Conservation (phyloP, 2,888 invertebrate genomes). For the Apocheima hispidaria region DNA sequence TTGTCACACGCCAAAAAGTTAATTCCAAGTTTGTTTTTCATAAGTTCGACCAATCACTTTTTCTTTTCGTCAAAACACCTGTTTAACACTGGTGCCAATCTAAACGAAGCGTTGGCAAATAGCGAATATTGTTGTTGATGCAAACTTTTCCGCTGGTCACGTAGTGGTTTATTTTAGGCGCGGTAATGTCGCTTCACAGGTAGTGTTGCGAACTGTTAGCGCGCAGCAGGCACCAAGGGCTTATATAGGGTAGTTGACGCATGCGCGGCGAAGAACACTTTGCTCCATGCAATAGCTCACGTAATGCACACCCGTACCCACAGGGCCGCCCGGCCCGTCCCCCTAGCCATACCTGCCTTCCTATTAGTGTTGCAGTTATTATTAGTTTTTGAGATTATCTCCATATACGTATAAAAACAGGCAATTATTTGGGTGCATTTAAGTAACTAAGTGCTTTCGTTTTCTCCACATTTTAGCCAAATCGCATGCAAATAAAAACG, state of each 20-base stretch:
- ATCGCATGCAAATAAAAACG: too few relatives aligned
- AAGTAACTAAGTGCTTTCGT: background rate
- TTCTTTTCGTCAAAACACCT: conserved; percentile 48
- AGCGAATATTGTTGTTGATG: conserved; percentile 50
- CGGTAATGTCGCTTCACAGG: conserved; percentile 61
- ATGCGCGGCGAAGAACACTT: conserved; percentile 60
- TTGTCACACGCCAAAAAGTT: conserved; percentile 70
- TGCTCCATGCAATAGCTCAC: conserved; percentile 57
- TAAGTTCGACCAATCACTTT: conserved; percentile 60
- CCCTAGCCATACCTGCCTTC: conserved; percentile 21
- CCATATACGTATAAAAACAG: background rate
- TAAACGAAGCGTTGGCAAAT: conserved; percentile 41
- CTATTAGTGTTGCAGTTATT: conserved; percentile 24
- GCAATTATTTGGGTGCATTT: too few relatives aligned
- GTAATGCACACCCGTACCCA: conserved; percentile 53
- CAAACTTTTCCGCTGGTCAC: conserved; percentile 70
- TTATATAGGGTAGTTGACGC: conserved; percentile 68
- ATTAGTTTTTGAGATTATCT: background rate
- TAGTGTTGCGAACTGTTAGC: conserved; percentile 67
- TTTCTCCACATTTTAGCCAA: too few relatives aligned
- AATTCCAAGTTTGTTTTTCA: conserved; percentile 75
- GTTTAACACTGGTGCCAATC: conserved; percentile 31
- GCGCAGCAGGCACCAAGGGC: conserved; percentile 48
- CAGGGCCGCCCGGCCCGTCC: conserved; percentile 34
- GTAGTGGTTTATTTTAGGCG: conserved; percentile 47